Conservation (phyloP, 2,797 vertebrate genomes). For the Acanthurus lineatus region DNA sequence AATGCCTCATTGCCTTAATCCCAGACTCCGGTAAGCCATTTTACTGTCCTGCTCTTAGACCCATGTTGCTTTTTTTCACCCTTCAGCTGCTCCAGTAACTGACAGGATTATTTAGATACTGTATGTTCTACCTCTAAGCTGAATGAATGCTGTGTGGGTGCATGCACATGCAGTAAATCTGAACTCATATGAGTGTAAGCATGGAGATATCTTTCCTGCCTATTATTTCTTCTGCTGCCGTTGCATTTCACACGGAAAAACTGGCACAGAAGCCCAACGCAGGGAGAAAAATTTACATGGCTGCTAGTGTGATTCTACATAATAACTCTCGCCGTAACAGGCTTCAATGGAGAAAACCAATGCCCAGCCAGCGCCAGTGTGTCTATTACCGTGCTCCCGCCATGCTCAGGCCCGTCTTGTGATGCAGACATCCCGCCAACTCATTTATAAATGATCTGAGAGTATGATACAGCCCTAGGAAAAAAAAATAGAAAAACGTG, state of each 20-base stretch:
- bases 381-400: conserved; percentile 55
- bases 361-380: conserved; percentile 35
- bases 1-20: conserved; percentile 44
- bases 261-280: conserved; percentile 21
- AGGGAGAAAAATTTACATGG: conserved; percentile 44
- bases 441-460: conserved; percentile 89
- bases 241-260: conserved; percentile 38
- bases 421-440: conserved; percentile 80
- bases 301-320: conserved; percentile 60
- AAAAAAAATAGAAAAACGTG: conserved; percentile 77
- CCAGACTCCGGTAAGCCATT: conserved; percentile 31
- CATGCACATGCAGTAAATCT: conserved; percentile 1
- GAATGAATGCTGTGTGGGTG: conserved; percentile 2
- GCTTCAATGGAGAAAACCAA: conserved; percentile 48
- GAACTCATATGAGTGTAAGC: conserved; percentile 8
- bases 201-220: conserved; percentile 1
- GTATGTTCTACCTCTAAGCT: conserved; percentile 26
- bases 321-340: conserved; percentile 58
- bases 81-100: conserved; percentile 16
- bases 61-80: conserved; percentile 28
- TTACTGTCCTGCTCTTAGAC: conserved; percentile 28
- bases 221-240: conserved; percentile 21
- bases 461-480: conserved; percentile 80
- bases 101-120: conserved; percentile 26
- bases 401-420: conserved; percentile 66